Evolutionary conservation across 1,140 invertebrate species (phyloP), one percentile per base, ranked within the genome.

Genomic region (Drosophila persimilis): DNA sequence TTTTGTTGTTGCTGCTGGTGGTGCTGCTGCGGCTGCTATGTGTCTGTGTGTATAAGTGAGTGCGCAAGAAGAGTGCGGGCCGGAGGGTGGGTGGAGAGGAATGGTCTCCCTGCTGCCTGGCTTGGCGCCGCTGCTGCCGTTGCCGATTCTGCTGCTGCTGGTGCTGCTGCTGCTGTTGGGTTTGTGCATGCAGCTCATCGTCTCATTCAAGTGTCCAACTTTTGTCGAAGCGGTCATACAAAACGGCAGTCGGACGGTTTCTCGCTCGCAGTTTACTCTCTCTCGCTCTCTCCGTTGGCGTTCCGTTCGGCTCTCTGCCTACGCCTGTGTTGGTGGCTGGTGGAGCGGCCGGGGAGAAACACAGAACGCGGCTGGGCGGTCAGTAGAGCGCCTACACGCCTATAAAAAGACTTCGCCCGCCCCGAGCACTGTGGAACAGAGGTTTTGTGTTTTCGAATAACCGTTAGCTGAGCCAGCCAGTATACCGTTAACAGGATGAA

Each of bases 161-260:
- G 3, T 26, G 73, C 59, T 62, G 63, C 61, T 58, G 61, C 59
- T 66, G 74, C 79, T 78, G 78, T 57, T 63, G 41, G 50, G 80
- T 85, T 58, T 90, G 78, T 83, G 69, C 77, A 80, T 80, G 78
- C 80, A 80, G 80, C 85, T 79, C 78, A 79, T 89, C 85, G 73
- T 65, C 80, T 90, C 89, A 90, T 90, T 90, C 89, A 90, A 90
- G 89, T 88, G 89, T 90, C 89, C 89, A 90, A 90, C 89, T 80
- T 90, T 90, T 90, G 89, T 90, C 85, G 85, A 78, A 90, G 89
- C 89, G 89, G 89, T 90, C 85, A 73, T 55, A 86, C 69, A 80
- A 63, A 77, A 60, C 73, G 83, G 81, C 84, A 79, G 73, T 80
- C 76, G 67, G 43, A 60, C 58, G 73, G 72, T 73, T 61, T 22